Conservation (phyloP, 2,888 invertebrate genomes). For the Heliconius charithonia region DNA sequence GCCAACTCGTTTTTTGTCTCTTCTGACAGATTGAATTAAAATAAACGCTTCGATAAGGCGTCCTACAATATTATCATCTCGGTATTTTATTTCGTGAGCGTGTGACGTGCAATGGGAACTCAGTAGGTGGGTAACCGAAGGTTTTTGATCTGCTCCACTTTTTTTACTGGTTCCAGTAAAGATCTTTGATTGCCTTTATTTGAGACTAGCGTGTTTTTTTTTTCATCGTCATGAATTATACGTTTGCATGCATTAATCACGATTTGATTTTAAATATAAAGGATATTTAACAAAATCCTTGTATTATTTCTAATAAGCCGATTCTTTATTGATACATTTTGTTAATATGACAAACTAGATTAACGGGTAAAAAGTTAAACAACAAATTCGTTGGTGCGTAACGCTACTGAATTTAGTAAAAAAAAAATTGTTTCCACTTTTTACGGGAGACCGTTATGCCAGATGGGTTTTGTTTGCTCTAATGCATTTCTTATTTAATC, state of each 20-base stretch:
- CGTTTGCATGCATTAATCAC: neutral
- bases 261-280: neutral
- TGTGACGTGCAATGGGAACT: constrained; percentile 77
- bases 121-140: constrained; percentile 72
- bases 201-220: constrained; percentile 28
- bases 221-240: constrained; percentile 6
- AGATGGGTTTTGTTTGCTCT: constrained; percentile 78
- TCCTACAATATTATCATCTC: constrained; percentile 78
- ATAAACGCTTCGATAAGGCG: constrained; percentile 82
- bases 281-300: neutral
- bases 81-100: constrained; percentile 80
- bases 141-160: constrained; percentile 54
- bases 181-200: constrained; percentile 48
- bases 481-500: constrained; percentile 46
- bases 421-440: constrained; percentile 70
- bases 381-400: constrained; percentile 65
- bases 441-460: constrained; percentile 73
- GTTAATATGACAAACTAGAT: constrained; percentile 45
- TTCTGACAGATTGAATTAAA: constrained; percentile 84
- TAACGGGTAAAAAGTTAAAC: constrained; percentile 49
- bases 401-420: constrained; percentile 76
- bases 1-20: constrained; percentile 73
- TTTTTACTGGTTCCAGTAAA: constrained; percentile 52
- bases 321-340: constrained; percentile 25
- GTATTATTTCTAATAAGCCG: neutral